Percentiles rank a stretch among this genome's conserved stretches.
Conservation (phyloP, 2,797 vertebrate species). For the Sebastes miniatus region DNA sequence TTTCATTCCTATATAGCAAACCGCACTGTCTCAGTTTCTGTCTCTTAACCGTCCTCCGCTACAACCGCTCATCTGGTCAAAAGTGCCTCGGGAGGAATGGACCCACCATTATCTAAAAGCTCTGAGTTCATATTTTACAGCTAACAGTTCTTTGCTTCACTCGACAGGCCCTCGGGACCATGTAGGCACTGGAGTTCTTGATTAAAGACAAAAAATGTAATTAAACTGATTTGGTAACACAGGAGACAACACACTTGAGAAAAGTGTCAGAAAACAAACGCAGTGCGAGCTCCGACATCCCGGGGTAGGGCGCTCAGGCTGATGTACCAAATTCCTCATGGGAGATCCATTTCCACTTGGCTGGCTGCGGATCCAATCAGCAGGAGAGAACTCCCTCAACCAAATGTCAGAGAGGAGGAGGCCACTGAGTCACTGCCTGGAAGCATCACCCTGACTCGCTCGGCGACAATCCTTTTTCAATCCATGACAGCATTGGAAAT, state of each 20-base stretch:
- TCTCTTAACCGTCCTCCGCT: background rate
- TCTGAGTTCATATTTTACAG: conserved; percentile 5
- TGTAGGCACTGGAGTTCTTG: background rate
- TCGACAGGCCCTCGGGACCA: background rate
- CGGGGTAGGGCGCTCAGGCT: conserved; percentile 4
- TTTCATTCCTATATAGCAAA: background rate
- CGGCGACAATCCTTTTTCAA: conserved; percentile 11
- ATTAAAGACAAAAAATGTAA: conserved; percentile 23
- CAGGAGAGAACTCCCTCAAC: conserved; percentile 42
- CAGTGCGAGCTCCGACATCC: conserved; percentile 11
- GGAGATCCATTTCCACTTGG: conserved; percentile 62
- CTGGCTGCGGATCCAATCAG: conserved; percentile 56
- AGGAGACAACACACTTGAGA: conserved; percentile 14
- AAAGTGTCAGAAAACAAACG: conserved; percentile 36
- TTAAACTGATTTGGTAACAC: conserved; percentile 6
- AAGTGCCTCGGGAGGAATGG: background rate
- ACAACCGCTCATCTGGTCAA: background rate
- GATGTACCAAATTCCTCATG: conserved; percentile 61
- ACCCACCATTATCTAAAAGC: conserved; percentile 14
- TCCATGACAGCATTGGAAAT: conserved; percentile 15
- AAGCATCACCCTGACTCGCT: background rate
- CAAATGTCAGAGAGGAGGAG: conserved; percentile 48
- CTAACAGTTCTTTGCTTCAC: background rate
- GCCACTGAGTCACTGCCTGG: conserved; percentile 41
- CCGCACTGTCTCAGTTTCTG: background rate